Evolutionary conservation across 2,888 invertebrate species (phyloP), one percentile per base, ranked within the genome.

Genomic region (Tetramorium bicarinatum): DNA sequence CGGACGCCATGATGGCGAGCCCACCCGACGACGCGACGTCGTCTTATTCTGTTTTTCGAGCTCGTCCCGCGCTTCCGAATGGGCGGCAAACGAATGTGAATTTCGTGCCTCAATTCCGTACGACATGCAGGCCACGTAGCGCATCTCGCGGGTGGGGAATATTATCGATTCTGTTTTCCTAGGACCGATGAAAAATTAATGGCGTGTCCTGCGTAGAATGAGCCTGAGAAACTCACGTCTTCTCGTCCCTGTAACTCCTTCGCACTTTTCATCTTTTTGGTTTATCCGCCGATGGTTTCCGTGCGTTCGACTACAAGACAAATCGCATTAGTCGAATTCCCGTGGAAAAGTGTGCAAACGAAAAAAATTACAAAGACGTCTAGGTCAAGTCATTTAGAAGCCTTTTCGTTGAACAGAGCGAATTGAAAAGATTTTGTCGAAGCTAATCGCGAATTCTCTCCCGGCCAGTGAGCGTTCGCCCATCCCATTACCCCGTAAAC

Each of bases 141-240:
- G 85, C 85, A 85, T 87, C 69, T 29, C 84, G 75, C 84, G 75
- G 56, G 85, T 85, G 71, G 83, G 89, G 80, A 87, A 88, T 91
- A 92, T 92, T 92, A 93, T 93, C 92, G 93, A 93, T 93, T 93
- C 91, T 88, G 90, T 92, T 93, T 93, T 90, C 79, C 87, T 82
- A 62, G 84, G 86, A 85, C 83, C 85, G 88, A 83, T 92, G 92
- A 93, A 93, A 93, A 92, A 92, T 93, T 92, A 92, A 93, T 89
- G 84, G 80, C 86, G 49, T 79, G 59, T 62, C 25, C 75, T 47
- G 80, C 59, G 64, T 69, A 29, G 59, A 79, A 74, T 79, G 77
- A 87, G 59, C 82, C 81, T 61, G 67, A 72, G 82, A 54, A 67
- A 62, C 76, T 52, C 49, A n/a, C 56, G 38, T 11, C 59, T 47